phyloP scores from a whole-genome alignment of 2,797 vertebrate species.

The Rhabdophis nuchalis region DNA sequence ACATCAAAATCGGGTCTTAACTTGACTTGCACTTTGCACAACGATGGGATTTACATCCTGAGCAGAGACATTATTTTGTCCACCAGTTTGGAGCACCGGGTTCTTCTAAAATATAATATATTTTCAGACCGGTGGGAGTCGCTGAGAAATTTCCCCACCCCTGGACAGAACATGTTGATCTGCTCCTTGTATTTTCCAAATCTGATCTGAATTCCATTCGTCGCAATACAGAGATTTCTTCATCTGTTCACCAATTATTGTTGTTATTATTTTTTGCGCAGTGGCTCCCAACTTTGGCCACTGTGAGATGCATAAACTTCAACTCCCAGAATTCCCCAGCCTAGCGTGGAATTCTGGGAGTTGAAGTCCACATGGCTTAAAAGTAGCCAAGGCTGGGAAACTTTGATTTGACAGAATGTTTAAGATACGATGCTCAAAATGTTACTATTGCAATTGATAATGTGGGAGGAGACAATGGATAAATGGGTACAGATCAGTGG shows the following conservation, averaged over 20 bases:
- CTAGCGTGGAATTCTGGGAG: neutral
- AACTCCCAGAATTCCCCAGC: neutral
- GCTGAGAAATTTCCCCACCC: conserved; percentile 83
- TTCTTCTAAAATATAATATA: conserved; percentile 93
- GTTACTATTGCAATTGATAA: neutral
- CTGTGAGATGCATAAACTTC: neutral
- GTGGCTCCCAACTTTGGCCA: too few relatives aligned
- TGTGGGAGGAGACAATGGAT: neutral
- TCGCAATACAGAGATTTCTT: conserved; percentile 15
- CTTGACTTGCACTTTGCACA: conserved; percentile 90
- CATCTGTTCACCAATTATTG: neutral
- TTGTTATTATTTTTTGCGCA: neutral
- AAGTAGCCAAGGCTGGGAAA: neutral
- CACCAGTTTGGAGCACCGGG: conserved; percentile 84
- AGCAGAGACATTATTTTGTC: conserved; percentile 86
- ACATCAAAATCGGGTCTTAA: conserved; percentile 91
- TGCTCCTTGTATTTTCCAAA: conserved; percentile 90
- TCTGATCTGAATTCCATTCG: conserved; percentile 54
- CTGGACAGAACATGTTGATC: conserved; percentile 90
- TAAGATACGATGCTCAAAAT: conserved; percentile 6
- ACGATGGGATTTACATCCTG: conserved; percentile 94
- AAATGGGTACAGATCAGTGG: neutral
- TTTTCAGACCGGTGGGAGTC: conserved; percentile 88
- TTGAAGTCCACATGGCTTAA: neutral
- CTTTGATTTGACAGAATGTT: neutral